Evolutionary conservation across 2,797 vertebrate genomes (phyloP).

Genomic region (Sebastes melanostomus): DNA sequence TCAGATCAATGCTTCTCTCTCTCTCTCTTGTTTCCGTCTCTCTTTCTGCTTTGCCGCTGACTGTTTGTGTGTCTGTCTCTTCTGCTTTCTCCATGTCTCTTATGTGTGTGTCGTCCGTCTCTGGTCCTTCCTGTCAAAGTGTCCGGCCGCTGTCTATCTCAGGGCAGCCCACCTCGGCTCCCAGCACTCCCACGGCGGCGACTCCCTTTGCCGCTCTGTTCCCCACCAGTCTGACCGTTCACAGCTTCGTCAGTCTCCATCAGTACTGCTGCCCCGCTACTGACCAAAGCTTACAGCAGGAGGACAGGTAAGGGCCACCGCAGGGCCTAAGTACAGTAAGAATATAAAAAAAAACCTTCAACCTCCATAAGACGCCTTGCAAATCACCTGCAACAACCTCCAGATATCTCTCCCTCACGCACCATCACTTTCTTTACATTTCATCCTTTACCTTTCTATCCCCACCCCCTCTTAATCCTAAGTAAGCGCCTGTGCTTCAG

Average conservation of each 20-base stretch:
- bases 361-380: not conserved
- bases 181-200: conserved; percentile 67
- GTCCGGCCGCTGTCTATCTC: conserved; percentile 67
- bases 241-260: conserved; percentile 81
- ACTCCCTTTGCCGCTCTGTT: conserved; percentile 59
- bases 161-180: conserved; percentile 75
- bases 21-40: not conserved
- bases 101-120: conserved; percentile 45
- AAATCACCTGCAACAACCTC: conserved; percentile 6
- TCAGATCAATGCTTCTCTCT: conserved; percentile 39
- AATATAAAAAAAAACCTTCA: not conserved
- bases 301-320: conserved; percentile 75
- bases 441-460: conserved; percentile 7
- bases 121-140: conserved; percentile 61
- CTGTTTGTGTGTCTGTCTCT: conserved; percentile 67
- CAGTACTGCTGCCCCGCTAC: conserved; percentile 79
- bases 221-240: conserved; percentile 76
- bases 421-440: conserved; percentile 15
- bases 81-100: conserved; percentile 56
- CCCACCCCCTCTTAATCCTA: not conserved
- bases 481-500: conserved; percentile 23
- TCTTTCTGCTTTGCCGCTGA: conserved; percentile 57
- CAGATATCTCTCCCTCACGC: not conserved
- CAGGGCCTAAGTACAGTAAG: conserved; percentile 41
- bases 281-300: conserved; percentile 66